These are phyloP conservation scores for Andrena cerasifolii DNA, from an alignment of 1,140 invertebrate genomes.

Conservation along the genomic window DNA sequence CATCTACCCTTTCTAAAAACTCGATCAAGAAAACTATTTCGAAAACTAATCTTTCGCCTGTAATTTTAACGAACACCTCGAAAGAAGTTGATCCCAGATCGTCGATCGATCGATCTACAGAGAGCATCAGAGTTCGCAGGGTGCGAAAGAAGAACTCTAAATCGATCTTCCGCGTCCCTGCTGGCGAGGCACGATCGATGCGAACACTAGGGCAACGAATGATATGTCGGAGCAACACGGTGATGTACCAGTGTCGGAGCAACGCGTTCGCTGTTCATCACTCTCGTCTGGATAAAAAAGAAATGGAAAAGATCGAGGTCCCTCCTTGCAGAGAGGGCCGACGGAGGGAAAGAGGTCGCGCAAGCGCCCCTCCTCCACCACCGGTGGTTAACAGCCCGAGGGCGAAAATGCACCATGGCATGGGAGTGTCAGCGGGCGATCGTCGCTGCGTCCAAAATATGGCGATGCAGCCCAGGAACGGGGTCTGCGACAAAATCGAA, in stretches of 20 bases:
- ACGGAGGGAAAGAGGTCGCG: constrained; percentile 65
- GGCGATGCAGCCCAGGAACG: constrained; percentile 76
- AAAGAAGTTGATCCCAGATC: background rate
- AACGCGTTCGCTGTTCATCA: background rate
- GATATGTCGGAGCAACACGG: background rate
- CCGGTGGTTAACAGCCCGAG: constrained; percentile 62
- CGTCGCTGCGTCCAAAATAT: constrained; percentile 73
- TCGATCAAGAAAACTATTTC: too few relatives aligned
- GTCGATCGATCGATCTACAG: background rate
- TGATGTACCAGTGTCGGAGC: background rate
- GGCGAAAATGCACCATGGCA: constrained; percentile 80
- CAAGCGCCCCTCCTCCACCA: constrained; percentile 65
- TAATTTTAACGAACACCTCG: too few relatives aligned
- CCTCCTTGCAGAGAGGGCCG: background rate
- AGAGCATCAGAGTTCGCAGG: background rate
- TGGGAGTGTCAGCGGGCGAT: constrained; percentile 77
- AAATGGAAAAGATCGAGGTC: constrained; percentile 29
- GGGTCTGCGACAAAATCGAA: constrained; percentile 86
- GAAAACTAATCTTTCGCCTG: too few relatives aligned
- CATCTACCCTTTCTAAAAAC: background rate
- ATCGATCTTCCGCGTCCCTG: constrained; percentile 9
- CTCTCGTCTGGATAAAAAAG: constrained; percentile 2
- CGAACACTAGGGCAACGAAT: background rate
- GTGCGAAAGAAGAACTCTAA: background rate
- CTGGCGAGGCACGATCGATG: constrained; percentile 8